Conservation (phyloP, 2,888 invertebrate species). For the Ecdyonurus torrentis region DNA sequence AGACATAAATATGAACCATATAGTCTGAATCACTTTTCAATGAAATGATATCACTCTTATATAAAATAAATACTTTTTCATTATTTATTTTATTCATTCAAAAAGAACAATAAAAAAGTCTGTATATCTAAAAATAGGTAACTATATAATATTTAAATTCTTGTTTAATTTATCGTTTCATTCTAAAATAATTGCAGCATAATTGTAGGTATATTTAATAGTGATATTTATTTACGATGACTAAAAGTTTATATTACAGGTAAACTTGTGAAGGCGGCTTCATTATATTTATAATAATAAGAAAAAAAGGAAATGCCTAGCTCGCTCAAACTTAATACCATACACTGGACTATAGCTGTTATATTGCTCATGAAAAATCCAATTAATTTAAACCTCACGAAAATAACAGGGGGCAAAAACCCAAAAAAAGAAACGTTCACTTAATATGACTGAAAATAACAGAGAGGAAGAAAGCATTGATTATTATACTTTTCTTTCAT, state of each 20-base stretch:
- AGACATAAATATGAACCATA: not conserved
- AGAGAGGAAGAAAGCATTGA: no score
- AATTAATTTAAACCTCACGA: slow-evolving; percentile 28
- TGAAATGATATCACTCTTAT: not conserved
- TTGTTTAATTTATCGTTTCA: no score
- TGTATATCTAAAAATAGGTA: no score
- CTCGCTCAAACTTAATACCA: no score
- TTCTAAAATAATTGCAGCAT: no score
- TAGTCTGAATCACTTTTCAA: not conserved
- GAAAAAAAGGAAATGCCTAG: not conserved
- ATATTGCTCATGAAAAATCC: slow-evolving; percentile 18
- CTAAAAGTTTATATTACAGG: not conserved
- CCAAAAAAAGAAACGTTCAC: no score
- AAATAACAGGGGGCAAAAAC: slow-evolving; percentile 24
- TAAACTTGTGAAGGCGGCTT: not conserved
- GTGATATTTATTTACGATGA: not conserved
- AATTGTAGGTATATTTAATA: no score
- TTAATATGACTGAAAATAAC: not conserved
- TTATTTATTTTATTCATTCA: no score
- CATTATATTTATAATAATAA: not conserved
- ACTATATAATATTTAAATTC: no score
- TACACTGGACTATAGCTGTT: not conserved
- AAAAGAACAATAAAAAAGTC: no score
- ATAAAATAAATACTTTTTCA: not conserved
- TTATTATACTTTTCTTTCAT: no score